A percentile compares a stretch with the other conserved stretches of the same genome.
Conservation (phyloP, 1,140 invertebrate species). For the Caenorhabditis inopinata region DNA sequence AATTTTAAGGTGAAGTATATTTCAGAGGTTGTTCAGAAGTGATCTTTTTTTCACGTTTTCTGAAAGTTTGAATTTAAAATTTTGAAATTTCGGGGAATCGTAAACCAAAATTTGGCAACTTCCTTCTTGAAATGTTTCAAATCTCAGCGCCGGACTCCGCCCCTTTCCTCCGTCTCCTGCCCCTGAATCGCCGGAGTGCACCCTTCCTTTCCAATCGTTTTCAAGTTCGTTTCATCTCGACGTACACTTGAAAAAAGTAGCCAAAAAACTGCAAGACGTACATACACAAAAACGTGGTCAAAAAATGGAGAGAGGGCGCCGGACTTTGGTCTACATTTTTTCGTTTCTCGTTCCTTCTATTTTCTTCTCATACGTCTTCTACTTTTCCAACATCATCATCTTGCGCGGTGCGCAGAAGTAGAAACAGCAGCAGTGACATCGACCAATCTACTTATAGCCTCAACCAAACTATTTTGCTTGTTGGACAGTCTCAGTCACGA, state of each 20-base stretch:
- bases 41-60: too few relatives aligned
- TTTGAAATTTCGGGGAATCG: too few relatives aligned
- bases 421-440: neutral
- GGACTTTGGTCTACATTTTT: constrained; percentile 21
- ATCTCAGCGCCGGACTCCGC: too few relatives aligned
- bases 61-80: too few relatives aligned
- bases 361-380: neutral
- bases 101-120: too few relatives aligned
- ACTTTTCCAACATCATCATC: constrained; percentile 24
- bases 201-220: neutral
- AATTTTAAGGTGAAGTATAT: too few relatives aligned
- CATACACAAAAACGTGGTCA: constrained; percentile 12
- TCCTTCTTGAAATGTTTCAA: too few relatives aligned
- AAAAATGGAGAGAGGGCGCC: neutral
- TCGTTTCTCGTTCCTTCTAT: neutral
- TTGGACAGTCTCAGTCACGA: constrained; percentile 29
- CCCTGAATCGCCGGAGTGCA: too few relatives aligned
- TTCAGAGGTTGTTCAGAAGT: too few relatives aligned
- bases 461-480: neutral
- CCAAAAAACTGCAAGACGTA: constrained; percentile 9
- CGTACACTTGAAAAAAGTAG: neutral
- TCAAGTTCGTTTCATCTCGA: constrained; percentile 9
- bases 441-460: constrained; percentile 22
- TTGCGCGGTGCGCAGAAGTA: too few relatives aligned
- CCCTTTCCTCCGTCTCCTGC: too few relatives aligned